Conservation (phyloP, 2,113 vertebrate species). For the Aptenodytes patagonicus region DNA sequence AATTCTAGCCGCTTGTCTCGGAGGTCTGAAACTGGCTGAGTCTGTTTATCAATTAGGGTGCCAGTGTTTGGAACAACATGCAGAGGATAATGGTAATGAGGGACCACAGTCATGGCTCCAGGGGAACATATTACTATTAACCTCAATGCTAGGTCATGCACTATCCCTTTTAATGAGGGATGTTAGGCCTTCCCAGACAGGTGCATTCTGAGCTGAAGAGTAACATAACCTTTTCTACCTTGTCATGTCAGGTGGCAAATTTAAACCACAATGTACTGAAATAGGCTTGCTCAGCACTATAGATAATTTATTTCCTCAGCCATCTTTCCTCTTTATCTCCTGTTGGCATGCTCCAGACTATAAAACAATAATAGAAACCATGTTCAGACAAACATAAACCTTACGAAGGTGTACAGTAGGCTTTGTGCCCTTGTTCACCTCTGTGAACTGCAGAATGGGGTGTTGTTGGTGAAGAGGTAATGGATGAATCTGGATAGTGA, state of each 20-base stretch:
- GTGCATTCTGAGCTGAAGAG: constrained; percentile 2
- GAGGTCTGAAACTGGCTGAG: background rate
- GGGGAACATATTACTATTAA: background rate
- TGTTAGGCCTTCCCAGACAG: constrained; percentile 33
- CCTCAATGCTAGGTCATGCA: background rate
- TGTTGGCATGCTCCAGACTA: background rate
- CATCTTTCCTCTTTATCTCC: constrained; percentile 34
- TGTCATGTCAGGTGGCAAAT: constrained; percentile 52
- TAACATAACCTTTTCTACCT: constrained; percentile 36
- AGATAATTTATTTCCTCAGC: constrained; percentile 33
- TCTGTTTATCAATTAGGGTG: constrained; percentile 3
- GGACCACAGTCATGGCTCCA: background rate
- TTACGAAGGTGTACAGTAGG: background rate
- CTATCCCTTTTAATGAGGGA: constrained; percentile 15
- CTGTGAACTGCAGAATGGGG: background rate
- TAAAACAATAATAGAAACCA: background rate
- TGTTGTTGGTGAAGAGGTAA: background rate
- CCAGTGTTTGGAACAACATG: background rate
- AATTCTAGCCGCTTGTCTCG: background rate
- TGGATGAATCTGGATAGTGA: background rate
- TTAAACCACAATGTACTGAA: constrained; percentile 6
- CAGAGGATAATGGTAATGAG: constrained; percentile 13
- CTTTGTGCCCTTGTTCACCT: background rate
- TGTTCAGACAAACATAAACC: background rate
- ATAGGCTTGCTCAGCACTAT: constrained; percentile 16